Percentiles rank a stretch among this genome's conserved stretches.
These are phyloP conservation scores for Canis aureus DNA, from an alignment of 2,113 vertebrate genomes.

Conservation along the genomic window DNA sequence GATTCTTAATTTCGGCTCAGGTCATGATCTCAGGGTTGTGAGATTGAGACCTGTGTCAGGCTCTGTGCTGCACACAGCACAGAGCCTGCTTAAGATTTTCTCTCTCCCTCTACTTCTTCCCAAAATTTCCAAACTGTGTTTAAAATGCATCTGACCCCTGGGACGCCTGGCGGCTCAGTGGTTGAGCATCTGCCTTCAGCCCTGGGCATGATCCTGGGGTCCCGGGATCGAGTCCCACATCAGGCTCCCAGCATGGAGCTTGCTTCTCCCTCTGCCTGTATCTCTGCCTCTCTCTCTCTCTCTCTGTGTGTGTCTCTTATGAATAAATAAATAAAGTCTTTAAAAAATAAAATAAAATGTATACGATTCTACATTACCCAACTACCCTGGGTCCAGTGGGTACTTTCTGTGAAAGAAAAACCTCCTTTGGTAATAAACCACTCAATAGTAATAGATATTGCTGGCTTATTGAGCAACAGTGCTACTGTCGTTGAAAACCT, in stretches of 20 bases:
- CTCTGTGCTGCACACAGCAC: not conserved
- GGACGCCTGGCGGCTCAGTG: too few relatives aligned
- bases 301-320: too few relatives aligned
- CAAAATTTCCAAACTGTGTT: not conserved
- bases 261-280: too few relatives aligned
- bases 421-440: too few relatives aligned
- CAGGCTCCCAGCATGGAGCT: too few relatives aligned
- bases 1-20: not conserved
- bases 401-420: not conserved
- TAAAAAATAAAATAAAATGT: not conserved
- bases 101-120: not conserved
- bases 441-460: accelerated
- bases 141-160: not conserved
- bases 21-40: not conserved
- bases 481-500: not conserved
- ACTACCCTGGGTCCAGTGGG: not conserved
- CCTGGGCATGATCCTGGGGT: too few relatives aligned
- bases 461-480: not conserved
- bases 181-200: too few relatives aligned
- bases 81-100: not conserved
- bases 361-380: too few relatives aligned
- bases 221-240: too few relatives aligned
- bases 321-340: too few relatives aligned
- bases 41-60: not conserved
- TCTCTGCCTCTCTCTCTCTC: too few relatives aligned